These are phyloP conservation scores for Camponotus pennsylvanicus DNA, from an alignment of 1,140 invertebrate genomes.

Conservation along the genomic window DNA sequence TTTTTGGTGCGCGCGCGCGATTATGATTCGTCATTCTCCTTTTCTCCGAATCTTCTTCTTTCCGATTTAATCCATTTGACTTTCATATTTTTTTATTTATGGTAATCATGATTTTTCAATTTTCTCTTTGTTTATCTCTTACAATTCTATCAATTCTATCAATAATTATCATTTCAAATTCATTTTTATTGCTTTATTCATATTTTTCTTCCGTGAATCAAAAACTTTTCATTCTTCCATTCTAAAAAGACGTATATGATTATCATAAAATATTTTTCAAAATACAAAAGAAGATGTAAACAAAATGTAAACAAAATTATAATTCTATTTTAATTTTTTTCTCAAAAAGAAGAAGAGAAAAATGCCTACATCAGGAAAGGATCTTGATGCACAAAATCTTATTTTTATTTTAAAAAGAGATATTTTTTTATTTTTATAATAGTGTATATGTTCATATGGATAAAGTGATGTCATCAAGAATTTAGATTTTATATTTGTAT, in stretches of 20 bases:
- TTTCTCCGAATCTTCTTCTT: neutral
- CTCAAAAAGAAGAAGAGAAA: conserved; percentile 7
- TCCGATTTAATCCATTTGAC: neutral
- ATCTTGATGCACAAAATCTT: neutral
- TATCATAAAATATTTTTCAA: neutral
- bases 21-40: neutral
- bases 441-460: neutral
- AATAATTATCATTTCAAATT: neutral
- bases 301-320: neutral
- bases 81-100: neutral
- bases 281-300: no score
- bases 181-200: neutral
- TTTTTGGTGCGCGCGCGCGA: conserved; percentile 18
- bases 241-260: conserved; percentile 8
- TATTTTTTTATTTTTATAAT: conserved; percentile 26
- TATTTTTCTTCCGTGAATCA: conserved; percentile 35
- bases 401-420: conserved; percentile 10
- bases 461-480: no score
- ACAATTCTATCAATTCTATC: neutral
- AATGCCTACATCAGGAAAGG: neutral
- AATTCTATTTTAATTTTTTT: conserved; percentile 25
- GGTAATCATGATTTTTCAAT: neutral
- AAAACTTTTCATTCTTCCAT: conserved; percentile 29
- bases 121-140: neutral
- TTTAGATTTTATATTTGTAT: conserved; percentile 60